phyloP scores from a whole-genome alignment of 2,113 vertebrate genomes.

The Paedocypris sp. region DNA sequence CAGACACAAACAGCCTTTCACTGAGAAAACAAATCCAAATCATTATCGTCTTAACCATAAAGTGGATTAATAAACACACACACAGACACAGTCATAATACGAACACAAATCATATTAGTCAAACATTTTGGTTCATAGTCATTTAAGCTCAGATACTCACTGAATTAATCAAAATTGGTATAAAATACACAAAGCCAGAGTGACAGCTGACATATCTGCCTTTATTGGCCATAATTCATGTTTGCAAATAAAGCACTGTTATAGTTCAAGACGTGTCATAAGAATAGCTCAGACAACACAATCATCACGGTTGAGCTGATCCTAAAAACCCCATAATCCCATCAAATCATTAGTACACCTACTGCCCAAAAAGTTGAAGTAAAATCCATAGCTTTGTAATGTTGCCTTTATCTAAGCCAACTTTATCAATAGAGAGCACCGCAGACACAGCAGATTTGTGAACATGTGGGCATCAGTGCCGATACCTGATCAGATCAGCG shows the following conservation, averaged over 20 bases:
- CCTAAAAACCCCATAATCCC: slow-evolving; percentile 25
- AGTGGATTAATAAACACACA: slow-evolving; percentile 19
- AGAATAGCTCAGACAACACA: slow-evolving; percentile 13
- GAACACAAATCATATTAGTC: too few relatives aligned
- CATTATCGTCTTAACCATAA: not conserved
- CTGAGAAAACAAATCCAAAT: slow-evolving; percentile 11
- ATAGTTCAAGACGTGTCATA: slow-evolving; percentile 19
- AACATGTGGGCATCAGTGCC: not conserved
- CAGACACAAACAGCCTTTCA: slow-evolving; percentile 34
- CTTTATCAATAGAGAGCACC: not conserved
- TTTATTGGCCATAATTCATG: too few relatives aligned
- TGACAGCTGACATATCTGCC: too few relatives aligned
- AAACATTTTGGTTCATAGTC: too few relatives aligned
- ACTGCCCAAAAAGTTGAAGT: slow-evolving; percentile 6
- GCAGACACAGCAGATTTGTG: slow-evolving; percentile 17
- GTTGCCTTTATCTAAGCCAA: not conserved
- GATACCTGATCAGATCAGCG: slow-evolving; percentile 25
- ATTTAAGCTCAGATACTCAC: too few relatives aligned
- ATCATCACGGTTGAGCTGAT: not conserved
- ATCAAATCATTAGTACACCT: slow-evolving; percentile 20
- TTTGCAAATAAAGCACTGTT: too few relatives aligned
- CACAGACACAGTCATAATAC: too few relatives aligned
- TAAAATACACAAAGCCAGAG: too few relatives aligned
- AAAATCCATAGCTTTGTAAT: slow-evolving; percentile 16
- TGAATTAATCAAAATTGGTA: too few relatives aligned